Conservation (phyloP, 2,888 invertebrate species). For the Nomada fucata region DNA sequence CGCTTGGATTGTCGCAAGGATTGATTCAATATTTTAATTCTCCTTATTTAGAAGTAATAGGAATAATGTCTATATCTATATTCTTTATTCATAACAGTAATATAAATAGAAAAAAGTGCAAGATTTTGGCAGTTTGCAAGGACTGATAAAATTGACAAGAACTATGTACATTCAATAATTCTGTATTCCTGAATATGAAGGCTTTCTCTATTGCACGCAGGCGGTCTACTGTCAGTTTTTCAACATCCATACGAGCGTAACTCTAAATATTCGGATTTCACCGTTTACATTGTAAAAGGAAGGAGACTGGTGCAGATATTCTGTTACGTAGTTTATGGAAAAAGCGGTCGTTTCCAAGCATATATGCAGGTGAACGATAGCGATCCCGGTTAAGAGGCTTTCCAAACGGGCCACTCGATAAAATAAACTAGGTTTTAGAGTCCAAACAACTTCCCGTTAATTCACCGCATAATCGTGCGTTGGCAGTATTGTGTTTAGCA, state of each 20-base stretch:
- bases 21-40: too few species aligned
- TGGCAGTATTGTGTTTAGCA: constrained; percentile 38
- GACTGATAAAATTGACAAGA: too few species aligned
- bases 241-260: constrained; percentile 8
- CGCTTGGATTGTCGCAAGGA: too few species aligned
- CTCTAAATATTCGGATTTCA: constrained; percentile 12
- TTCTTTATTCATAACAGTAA: too few species aligned
- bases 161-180: neutral
- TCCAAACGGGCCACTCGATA: constrained; percentile 43
- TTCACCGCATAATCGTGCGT: constrained; percentile 38
- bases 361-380: constrained; percentile 48
- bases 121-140: too few species aligned
- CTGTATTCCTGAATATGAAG: neutral
- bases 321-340: constrained; percentile 17
- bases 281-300: neutral
- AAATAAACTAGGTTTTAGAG: constrained; percentile 50
- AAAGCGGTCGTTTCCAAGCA: constrained; percentile 23
- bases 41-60: too few species aligned
- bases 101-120: too few species aligned
- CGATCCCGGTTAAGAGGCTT: constrained; percentile 55
- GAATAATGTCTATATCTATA: too few species aligned
- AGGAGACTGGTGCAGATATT: constrained; percentile 8
- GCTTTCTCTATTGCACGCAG: neutral
- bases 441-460: constrained; percentile 38
- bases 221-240: neutral